Evolutionary conservation across 2,888 invertebrate genomes (phyloP).

Genomic region (Boloria euphrosyne): DNA sequence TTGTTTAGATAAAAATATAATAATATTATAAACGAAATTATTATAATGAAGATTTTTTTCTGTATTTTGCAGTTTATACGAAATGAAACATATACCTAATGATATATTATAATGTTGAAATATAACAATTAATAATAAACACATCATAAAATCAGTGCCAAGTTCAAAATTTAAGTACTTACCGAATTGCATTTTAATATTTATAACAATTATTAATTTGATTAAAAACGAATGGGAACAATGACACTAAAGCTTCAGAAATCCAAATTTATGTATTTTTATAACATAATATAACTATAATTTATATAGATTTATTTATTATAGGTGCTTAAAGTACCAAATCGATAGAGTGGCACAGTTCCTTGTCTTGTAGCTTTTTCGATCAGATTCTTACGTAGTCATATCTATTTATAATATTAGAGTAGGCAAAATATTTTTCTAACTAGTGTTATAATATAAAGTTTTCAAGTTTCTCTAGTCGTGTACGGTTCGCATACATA

Average conservation of each 20-base stretch:
- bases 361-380: slow-evolving; percentile 23
- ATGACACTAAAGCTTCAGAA: slow-evolving; percentile 53
- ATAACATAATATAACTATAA: slow-evolving; percentile 22
- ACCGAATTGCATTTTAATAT: slow-evolving; percentile 41
- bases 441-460: slow-evolving; percentile 21
- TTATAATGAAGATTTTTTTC: neutral
- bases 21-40: neutral
- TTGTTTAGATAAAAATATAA: slow-evolving; percentile 6
- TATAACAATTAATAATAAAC: slow-evolving; percentile 5
- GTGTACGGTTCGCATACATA: slow-evolving; percentile 61
- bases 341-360: slow-evolving; percentile 18
- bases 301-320: slow-evolving; percentile 13
- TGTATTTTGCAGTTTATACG: neutral
- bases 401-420: slow-evolving; percentile 26
- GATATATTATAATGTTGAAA: too few species aligned
- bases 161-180: slow-evolving; percentile 45
- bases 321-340: slow-evolving; percentile 30
- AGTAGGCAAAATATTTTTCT: slow-evolving; percentile 27
- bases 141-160: slow-evolving; percentile 58
- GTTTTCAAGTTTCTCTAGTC: slow-evolving; percentile 54
- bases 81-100: too few species aligned
- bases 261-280: slow-evolving; percentile 34
- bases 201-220: slow-evolving; percentile 45
- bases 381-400: slow-evolving; percentile 24
- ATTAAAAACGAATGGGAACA: slow-evolving; percentile 70